Base-by-base conservation (phyloP, 2,888 invertebrate species). In the Ormyrus labotus region DNA sequence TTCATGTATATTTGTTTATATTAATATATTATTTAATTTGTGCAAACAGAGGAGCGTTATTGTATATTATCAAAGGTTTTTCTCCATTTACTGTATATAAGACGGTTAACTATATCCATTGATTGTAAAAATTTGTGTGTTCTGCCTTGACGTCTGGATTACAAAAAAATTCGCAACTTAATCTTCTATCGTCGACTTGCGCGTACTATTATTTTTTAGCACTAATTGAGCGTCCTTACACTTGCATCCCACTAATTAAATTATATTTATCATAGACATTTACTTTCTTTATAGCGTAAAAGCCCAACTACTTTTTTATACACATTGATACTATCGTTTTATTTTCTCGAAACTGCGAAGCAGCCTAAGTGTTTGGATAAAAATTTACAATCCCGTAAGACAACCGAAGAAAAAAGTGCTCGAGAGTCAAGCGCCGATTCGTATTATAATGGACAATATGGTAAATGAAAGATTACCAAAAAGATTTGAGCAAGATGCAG, bases 401-500 rank as follows among this genome's bases (percentile, higher is more conserved):
- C 34, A 34, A 34, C 34, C 4, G 4, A 34, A 34, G 34, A 1
- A 34, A 34, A 34, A 34, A 4, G 2, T 4, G 34, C 34, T 34
- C 34, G 34, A 2, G 34, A 34, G 1, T 19, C 13, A 1, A 34
- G 34, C 34, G 34, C 34, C 34, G 34, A 34, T 34, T 34, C 34
- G 34, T 53, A 64, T 7, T 60, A 53, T 34, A 60, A 55, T 72
- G 53, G 58, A 58, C 47, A 58, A 7, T 65, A 5, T 71, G 13
- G 57, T 57, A 51, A 64, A 76, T 53, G 13, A n/a, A 64, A 58
- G 13, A 47, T 71, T 65, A 71, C 57, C 51, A 63, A 76, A 50
- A 11, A 78, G 5, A 63, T 68, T 67, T 81, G 47, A 81, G 77
- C 65, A 81, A 81, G 73, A 77, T 77, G 58, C 58, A 81, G 73